Conservation (phyloP, 2,797 vertebrate genomes). For the Poeciliopsis paucimaculata region DNA sequence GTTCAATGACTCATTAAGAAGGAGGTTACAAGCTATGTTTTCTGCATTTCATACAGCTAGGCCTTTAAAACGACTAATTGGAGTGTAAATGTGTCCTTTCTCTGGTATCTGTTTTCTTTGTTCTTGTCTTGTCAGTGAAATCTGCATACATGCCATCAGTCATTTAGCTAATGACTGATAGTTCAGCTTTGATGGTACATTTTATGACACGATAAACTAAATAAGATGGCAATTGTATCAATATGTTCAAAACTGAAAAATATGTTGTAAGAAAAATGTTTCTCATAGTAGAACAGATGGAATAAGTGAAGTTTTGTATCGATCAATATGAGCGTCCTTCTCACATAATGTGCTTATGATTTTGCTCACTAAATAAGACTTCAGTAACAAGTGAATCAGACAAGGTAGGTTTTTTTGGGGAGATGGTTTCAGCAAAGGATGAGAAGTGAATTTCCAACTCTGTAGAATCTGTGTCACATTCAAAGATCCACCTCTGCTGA, state of each 20-base stretch:
- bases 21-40: constrained; percentile 61
- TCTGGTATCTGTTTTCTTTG: constrained; percentile 52
- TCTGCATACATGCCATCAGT: constrained; percentile 34
- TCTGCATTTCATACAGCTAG: constrained; percentile 62
- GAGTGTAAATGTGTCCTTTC: constrained; percentile 71
- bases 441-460: background rate
- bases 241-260: background rate
- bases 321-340: background rate
- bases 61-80: constrained; percentile 72
- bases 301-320: background rate
- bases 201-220: constrained; percentile 22
- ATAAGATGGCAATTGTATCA: constrained; percentile 25
- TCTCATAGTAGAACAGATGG: background rate
- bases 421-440: background rate
- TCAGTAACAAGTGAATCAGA: background rate
- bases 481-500: background rate
- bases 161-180: constrained; percentile 43
- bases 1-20: constrained; percentile 75
- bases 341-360: background rate
- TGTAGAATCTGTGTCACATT: background rate
- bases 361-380: background rate
- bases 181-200: constrained; percentile 30
- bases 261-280: background rate
- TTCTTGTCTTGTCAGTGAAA: constrained; percentile 61
- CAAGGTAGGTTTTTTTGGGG: background rate